Base-by-base conservation (phyloP, 2,113 vertebrate species). In the Pangasianodon gigas region DNA sequence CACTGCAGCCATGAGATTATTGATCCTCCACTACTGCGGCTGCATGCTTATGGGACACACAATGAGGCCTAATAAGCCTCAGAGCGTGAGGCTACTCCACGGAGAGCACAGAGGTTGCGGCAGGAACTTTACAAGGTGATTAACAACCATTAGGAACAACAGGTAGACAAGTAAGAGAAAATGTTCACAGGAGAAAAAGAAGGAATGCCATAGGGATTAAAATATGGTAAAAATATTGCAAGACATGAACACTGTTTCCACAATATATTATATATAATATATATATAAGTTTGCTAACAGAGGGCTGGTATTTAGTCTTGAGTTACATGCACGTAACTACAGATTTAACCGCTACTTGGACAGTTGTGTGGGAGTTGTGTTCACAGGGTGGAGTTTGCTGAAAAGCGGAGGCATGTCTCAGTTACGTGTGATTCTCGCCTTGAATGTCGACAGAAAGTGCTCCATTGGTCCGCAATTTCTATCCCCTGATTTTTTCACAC, bases 51-150 rank as follows among this genome's bases (percentile, higher is more conserved):
- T 37, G 58, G 82, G 69, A n/a, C 51, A 44, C n/a, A 74, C 48
- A 74, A 58, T 44, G 51, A 84, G 32, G 44, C 65, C 80, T 84
- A 89, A 84, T 58, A 84, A 46, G 81, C 8, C 80, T 84, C 65
- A 69, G 46, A 56, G 32, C 62, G 5, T 52, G 2, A 37, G 80
- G 51, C n/a, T 24, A 14, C 87, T 67, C 29, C 41, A 41, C 75
- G 37, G 75, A 80, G 41, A 88, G 58, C 46, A 4, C 62, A 11
- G 18, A 13, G 24, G 79, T 44, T 54, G n/a, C 6, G 2, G 60
- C 41, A 88, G n/a, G 2, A 56, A 6, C 81, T 13, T 58, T 41
- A 37, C n/a, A 74, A 37, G 29, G 10, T 56, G 52, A 41, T 86
- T 71, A 37, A 26, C 26, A 69, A n/a, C 51, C 46, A 52, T 86